phyloP scores from a whole-genome alignment of 2,113 vertebrate genomes.

The Ondatra zibethicus region DNA sequence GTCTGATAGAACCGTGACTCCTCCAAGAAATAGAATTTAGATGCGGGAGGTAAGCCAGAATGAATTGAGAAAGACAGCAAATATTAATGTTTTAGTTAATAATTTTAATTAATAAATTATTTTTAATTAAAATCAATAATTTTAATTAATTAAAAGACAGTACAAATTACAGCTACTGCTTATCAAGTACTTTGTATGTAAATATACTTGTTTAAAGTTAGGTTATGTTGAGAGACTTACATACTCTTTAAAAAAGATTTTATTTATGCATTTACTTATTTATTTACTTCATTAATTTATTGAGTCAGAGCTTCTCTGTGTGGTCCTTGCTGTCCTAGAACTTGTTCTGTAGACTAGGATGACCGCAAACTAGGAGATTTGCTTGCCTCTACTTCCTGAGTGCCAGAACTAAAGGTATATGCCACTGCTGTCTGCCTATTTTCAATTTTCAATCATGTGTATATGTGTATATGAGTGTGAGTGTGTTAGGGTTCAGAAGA shows the following conservation, averaged over 20 bases:
- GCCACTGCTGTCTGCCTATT: neutral
- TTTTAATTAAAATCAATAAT: too few relatives aligned
- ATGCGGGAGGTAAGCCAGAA: neutral
- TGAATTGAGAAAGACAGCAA: neutral
- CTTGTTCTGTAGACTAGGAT: neutral
- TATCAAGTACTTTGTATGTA: neutral
- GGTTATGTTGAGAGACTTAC: neutral
- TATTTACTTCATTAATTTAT: neutral
- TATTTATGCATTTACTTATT: neutral
- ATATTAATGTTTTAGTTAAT: neutral
- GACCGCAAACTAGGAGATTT: neutral
- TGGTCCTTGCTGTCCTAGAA: neutral
- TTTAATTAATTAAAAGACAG: too few relatives aligned
- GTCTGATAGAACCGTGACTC: neutral
- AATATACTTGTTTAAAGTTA: neutral
- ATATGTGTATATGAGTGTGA: neutral
- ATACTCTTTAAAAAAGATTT: neutral
- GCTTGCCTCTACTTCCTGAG: neutral
- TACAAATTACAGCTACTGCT: neutral
- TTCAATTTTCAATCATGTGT: neutral
- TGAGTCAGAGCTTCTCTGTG: neutral
- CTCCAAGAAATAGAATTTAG: neutral
- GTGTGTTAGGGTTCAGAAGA: neutral
- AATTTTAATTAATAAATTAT: too few relatives aligned
- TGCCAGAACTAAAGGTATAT: neutral